These are phyloP conservation scores for Drosophila pseudotalamancana DNA, from an alignment of 2,888 invertebrate species.

Conservation along the genomic window DNA sequence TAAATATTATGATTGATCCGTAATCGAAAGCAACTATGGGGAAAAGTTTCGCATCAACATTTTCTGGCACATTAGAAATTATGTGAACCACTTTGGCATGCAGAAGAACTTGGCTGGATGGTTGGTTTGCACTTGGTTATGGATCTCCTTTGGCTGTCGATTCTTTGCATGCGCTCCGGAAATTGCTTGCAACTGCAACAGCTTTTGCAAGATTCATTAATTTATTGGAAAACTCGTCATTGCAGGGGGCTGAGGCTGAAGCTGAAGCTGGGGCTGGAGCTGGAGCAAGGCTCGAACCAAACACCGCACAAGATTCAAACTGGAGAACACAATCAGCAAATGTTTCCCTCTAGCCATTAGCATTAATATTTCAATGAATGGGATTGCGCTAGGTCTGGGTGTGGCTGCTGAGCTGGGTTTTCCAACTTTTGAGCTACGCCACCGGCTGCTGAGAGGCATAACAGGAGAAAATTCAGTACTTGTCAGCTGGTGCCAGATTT, in stretches of 20 bases:
- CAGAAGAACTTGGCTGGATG: constrained; percentile 14
- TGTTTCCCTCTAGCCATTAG: constrained; percentile 64
- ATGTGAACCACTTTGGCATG: constrained; percentile 6
- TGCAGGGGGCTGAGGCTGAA: constrained; percentile 5
- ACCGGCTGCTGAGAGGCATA: constrained; percentile 36
- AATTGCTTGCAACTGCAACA: constrained; percentile 47
- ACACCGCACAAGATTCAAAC: constrained; percentile 17
- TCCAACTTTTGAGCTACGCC: constrained; percentile 53
- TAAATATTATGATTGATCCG: constrained; percentile 10
- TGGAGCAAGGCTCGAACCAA: neutral
- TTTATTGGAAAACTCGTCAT: constrained; percentile 56
- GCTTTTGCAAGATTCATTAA: constrained; percentile 60
- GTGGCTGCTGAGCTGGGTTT: neutral
- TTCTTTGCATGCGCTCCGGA: constrained; percentile 19
- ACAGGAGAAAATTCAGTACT: constrained; percentile 61
- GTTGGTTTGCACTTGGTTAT: constrained; percentile 2
- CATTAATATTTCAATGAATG: constrained; percentile 74
- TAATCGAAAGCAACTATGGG: neutral
- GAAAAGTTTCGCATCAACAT: constrained; percentile 1
- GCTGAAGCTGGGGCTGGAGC: neutral
- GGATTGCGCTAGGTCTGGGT: constrained; percentile 8
- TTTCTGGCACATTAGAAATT: constrained; percentile 13
- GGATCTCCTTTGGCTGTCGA: constrained; percentile 28
- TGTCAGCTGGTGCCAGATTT: constrained; percentile 79
- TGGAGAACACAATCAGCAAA: constrained; percentile 63